These are phyloP conservation scores for Colletes latitarsis DNA, from an alignment of 1,140 invertebrate genomes.

Conservation along the genomic window DNA sequence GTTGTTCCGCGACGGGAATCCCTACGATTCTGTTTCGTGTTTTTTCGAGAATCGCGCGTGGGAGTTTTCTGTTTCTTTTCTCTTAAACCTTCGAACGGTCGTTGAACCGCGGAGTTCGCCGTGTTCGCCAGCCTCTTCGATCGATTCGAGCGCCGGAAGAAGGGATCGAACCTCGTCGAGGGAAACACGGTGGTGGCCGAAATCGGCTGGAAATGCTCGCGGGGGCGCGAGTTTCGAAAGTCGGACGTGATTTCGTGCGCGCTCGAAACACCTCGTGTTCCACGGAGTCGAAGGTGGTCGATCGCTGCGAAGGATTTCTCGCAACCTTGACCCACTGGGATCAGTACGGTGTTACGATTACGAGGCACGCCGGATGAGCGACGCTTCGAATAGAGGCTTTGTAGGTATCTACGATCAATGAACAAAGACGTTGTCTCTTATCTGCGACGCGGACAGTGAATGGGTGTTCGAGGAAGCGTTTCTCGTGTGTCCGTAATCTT, in stretches of 20 bases:
- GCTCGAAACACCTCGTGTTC: constrained; percentile 20
- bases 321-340: constrained; percentile 51
- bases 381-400: neutral
- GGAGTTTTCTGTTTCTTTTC: too few species aligned
- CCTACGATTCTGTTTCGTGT: too few species aligned
- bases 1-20: too few species aligned
- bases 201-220: neutral
- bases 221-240: constrained; percentile 11
- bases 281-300: constrained; percentile 24
- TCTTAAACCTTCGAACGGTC: neutral
- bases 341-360: constrained; percentile 12
- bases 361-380: neutral
- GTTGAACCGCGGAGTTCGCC: too few species aligned
- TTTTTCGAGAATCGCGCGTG: too few species aligned
- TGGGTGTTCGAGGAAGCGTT: neutral
- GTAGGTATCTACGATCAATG: neutral
- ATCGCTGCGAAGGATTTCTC: constrained; percentile 38
- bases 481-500: neutral
- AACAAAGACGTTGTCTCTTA: neutral
- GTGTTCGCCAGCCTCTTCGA: too few species aligned
- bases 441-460: neutral
- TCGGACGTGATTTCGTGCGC: neutral
- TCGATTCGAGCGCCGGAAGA: neutral
- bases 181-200: too few species aligned
- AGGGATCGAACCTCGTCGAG: too few species aligned